A percentile compares a stretch with the other conserved stretches of the same genome.
These are phyloP conservation scores for Craterocephalus amniculus DNA, from an alignment of 2,797 vertebrate species.

Conservation along the genomic window DNA sequence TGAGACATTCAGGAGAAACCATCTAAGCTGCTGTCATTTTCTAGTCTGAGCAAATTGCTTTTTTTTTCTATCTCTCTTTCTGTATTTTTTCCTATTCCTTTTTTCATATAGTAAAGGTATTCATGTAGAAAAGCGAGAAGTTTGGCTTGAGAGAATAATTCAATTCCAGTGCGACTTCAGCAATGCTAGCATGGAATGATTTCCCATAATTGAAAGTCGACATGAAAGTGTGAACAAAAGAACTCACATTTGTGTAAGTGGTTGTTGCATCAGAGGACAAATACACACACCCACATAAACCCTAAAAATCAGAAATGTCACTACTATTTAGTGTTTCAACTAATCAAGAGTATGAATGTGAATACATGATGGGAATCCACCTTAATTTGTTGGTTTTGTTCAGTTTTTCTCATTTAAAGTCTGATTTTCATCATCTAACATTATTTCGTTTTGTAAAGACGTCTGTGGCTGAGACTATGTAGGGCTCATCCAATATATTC, in stretches of 20 bases:
- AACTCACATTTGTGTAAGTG: background rate
- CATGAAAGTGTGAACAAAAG: constrained; percentile 4
- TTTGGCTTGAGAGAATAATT: constrained; percentile 23
- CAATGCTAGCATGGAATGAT: background rate
- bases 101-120: constrained; percentile 1
- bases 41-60: constrained; percentile 45
- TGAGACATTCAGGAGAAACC: constrained; percentile 50
- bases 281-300: background rate
- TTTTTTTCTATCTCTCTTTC: background rate
- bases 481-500: background rate
- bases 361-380: too few species aligned
- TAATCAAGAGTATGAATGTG: too few species aligned
- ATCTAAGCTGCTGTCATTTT: constrained; percentile 30
- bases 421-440: background rate
- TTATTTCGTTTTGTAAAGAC: too few species aligned
- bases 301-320: background rate
- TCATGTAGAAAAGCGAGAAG: constrained; percentile 26
- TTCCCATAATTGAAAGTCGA: constrained; percentile 17
- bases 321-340: too few species aligned
- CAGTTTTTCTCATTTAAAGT: background rate
- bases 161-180: constrained; percentile 6
- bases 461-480: background rate
- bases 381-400: background rate
- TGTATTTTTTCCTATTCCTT: background rate
- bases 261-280: background rate